Conservation (phyloP, 2,888 invertebrate genomes). For the Chrysolina oricalcia region DNA sequence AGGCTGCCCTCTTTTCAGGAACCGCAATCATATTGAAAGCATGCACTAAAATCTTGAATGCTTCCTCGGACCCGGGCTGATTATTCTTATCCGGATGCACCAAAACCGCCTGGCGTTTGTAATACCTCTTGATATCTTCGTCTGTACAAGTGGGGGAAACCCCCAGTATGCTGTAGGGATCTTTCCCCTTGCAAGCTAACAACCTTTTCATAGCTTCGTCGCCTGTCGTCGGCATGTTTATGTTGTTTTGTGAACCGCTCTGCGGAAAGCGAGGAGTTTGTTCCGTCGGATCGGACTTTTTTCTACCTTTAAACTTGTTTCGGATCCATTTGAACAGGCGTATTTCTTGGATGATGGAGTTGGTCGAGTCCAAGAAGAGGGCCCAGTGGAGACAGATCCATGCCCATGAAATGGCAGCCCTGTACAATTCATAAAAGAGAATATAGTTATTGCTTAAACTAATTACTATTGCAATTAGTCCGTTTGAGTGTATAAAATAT, state of each 20-base stretch:
- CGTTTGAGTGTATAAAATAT: no score
- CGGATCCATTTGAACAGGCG: constrained; percentile 67
- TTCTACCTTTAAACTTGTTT: constrained; percentile 66
- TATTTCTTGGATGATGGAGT: constrained; percentile 62
- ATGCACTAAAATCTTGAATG: constrained; percentile 95
- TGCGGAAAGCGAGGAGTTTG: constrained; percentile 71
- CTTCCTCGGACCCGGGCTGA: constrained; percentile 95
- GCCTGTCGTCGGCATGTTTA: constrained; percentile 89
- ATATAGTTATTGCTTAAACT: no score
- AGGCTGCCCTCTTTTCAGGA: constrained; percentile 77
- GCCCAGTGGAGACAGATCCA: constrained; percentile 65
- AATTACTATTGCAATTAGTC: no score
- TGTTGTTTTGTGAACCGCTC: constrained; percentile 80
- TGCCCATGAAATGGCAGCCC: constrained; percentile 64
- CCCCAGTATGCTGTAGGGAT: constrained; percentile 87
- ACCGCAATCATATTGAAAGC: constrained; percentile 96
- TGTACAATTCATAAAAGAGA: constrained; percentile 45
- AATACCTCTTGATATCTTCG: constrained; percentile 95
- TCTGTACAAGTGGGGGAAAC: constrained; percentile 91
- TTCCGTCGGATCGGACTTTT: constrained; percentile 66
- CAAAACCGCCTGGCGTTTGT: constrained; percentile 92
- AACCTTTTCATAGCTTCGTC: constrained; percentile 94
- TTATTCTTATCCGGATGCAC: constrained; percentile 98
- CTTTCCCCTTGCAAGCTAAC: constrained; percentile 94
- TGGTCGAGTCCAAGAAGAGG: constrained; percentile 61